Base-by-base conservation (phyloP, 2,888 invertebrate genomes). In the Drosophila anceps region DNA sequence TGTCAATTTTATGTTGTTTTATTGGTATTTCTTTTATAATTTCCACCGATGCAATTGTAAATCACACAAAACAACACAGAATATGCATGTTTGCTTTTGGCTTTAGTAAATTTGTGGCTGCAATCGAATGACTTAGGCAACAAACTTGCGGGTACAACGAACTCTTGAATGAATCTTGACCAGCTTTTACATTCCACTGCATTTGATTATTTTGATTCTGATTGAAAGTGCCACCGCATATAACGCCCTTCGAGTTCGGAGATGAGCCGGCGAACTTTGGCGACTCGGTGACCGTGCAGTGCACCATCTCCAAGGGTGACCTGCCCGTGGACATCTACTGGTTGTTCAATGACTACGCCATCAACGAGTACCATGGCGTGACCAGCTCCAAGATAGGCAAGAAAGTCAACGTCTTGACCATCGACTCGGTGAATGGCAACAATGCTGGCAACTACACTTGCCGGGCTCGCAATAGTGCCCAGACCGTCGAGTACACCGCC, bases 261-360 rank as follows among this genome's bases (percentile, higher is more conserved):
- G 94, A 94, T 55, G 95, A 95, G 61, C 93, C 95, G 1, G 94
- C 95, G 24, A 95, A 95, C 90, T 94, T 95, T 68, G 96, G 95
- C 13, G 95, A 95, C 80, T 93, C 94, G 62, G 94, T 95, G 10
- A 95, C 95, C 43, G 93, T 95, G 37, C 94, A 94, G 63, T 96
- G 96, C 91, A 94, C 94, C 61, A 95, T 95, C 37, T 94, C 94
- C n/a, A 95, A 95, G 90, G 96, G 96, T 24, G 96, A 96, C 92
- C 93, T 94, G 70, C 96, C 96, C 1, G 93, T 96, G 63, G 94
- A 94, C 75, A 95, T 96, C 62, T 93, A 93, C 35, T 96, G 96
- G 96, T 92, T 93, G 35, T 95, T 95, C 81, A 95, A 95, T 91
- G 95, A 96, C 91, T 95, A 95, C 88, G 93, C 94, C 74, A 94